Conservation (phyloP, 2,113 vertebrate species). For the Ctenomys sociabilis region DNA sequence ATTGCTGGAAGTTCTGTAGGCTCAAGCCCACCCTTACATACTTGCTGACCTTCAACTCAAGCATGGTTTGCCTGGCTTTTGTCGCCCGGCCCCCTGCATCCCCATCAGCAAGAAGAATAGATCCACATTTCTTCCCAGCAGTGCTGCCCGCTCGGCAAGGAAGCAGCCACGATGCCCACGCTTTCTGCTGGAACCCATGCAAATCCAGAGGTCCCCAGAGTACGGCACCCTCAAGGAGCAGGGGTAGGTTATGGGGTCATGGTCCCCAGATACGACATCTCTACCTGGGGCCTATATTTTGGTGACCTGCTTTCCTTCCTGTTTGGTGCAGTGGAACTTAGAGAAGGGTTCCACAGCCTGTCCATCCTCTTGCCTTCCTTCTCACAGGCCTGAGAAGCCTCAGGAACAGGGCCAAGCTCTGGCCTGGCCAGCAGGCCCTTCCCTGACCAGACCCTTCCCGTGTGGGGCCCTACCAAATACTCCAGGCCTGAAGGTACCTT, state of each 20-base stretch:
- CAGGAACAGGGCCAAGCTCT: not conserved
- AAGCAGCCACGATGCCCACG: slow-evolving; percentile 84
- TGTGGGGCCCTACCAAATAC: not conserved
- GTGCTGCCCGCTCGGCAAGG: slow-evolving; percentile 55
- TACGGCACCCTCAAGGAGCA: not conserved
- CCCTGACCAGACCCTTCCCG: fast-evolving
- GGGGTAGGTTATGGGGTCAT: slow-evolving; percentile 16
- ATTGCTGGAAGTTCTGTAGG: not conserved
- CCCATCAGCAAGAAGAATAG: not conserved
- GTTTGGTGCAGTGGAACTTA: not conserved
- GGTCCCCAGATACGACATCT: not conserved
- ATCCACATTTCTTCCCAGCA: slow-evolving; percentile 75
- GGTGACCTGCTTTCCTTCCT: not conserved
- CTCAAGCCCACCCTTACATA: not conserved
- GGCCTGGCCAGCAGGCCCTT: not conserved
- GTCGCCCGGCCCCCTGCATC: not conserved
- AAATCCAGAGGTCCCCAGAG: slow-evolving; percentile 47
- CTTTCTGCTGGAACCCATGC: slow-evolving; percentile 82
- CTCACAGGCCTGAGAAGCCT: slow-evolving; percentile 58
- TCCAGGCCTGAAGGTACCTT: not conserved
- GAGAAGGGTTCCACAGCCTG: not conserved
- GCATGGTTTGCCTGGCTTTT: not conserved
- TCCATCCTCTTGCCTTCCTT: not conserved
- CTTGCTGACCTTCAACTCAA: not conserved
- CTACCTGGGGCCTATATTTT: not conserved